Evolutionary conservation across 2,797 vertebrate species (phyloP).

Genomic region (Neopelma chrysocephalum): DNA sequence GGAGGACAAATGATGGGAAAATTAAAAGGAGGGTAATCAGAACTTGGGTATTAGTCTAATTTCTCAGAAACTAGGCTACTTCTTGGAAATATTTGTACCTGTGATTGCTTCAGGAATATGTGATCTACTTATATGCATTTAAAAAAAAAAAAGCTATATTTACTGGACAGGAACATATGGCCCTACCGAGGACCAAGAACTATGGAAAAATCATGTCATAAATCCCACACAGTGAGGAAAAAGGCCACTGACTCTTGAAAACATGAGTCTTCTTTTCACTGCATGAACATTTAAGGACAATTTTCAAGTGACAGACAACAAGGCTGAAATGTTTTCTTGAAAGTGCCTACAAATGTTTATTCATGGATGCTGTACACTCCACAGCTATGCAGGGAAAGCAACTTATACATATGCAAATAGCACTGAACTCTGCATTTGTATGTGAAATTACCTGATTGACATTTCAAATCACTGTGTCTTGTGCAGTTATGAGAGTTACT

Average conservation of each 20-base stretch:
- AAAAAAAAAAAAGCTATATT: neutral
- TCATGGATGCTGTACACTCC: neutral
- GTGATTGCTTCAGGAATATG: neutral
- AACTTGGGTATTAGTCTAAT: neutral
- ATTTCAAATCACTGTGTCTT: constrained; percentile 53
- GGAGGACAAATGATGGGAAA: neutral
- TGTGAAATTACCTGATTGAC: constrained; percentile 56
- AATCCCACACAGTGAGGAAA: neutral
- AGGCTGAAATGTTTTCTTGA: constrained; percentile 14
- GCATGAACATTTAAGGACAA: neutral
- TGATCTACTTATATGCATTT: neutral
- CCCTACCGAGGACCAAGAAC: neutral
- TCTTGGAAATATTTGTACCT: neutral
- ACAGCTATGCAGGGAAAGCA: constrained; percentile 22
- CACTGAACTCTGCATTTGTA: constrained; percentile 35
- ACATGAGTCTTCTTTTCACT: neutral
- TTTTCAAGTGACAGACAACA: constrained; percentile 37
- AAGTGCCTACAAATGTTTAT: constrained; percentile 53
- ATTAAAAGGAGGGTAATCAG: neutral
- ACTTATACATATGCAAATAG: constrained; percentile 59
- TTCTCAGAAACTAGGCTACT: neutral
- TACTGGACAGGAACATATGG: neutral
- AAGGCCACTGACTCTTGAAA: neutral
- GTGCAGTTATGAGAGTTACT: constrained; percentile 1
- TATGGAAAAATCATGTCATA: neutral